Base-by-base conservation (phyloP, 1,140 invertebrate genomes). In the Euborellia annulipes region DNA sequence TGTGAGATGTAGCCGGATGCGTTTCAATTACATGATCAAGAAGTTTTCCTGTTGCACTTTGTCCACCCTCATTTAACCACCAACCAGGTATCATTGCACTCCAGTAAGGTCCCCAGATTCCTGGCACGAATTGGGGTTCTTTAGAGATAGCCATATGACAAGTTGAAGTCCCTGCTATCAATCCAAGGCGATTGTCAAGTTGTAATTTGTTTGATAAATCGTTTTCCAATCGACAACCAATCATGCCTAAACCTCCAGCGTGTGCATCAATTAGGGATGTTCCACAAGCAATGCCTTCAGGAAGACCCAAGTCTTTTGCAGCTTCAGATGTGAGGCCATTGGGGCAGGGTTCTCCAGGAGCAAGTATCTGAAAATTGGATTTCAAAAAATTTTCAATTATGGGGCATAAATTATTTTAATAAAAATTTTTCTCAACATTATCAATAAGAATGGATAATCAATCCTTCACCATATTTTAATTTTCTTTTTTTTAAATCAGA, bases 21-120 rank as follows among this genome's bases (percentile, higher is more conserved):
- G 70, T 78, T 41, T 79, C 73, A 36, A 95, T 77, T 8, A 96
- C 66, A 60, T 86, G 78, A 62, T 96, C 90, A 2, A 95, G 58
- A 38, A 93, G 64, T 63, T 82, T 79, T 7, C 88, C 89, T 2
- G 87, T 83, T n/a, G 85, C 79, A 66, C 84, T 90, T 64, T 96
- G 91, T 3, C 93, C 93, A 14, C 84, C 91, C 69, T 97, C 93
- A 59, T 79, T 84, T 0, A 90, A 62, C 79, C 85, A 95, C 57
- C 84, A 74, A 1, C 73, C 75, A 2, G 89, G 85, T 7, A 96
- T 63, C 69, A 96, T 87, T 3, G 85, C 89, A 62, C 82, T 83
- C 52, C 74, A 85, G 61, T 93, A 95, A 1, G 93, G 93, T 2
- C 93, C 93, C 93, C 93, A 98, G 32, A 96, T 73, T 6, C 92